Conservation (phyloP, 2,113 vertebrate species). For the Labeo catla region DNA sequence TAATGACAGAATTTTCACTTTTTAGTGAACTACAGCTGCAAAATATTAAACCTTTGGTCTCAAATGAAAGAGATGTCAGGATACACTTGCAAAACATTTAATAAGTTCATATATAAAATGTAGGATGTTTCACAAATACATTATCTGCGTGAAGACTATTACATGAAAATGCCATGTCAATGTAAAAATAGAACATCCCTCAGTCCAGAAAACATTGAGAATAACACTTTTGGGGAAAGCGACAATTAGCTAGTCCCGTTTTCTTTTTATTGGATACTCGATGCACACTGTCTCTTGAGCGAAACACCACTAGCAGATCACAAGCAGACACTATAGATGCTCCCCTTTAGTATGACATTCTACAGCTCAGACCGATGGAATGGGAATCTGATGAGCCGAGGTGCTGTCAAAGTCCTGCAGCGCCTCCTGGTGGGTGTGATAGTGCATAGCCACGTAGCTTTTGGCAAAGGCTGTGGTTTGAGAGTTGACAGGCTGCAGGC, state of each 20-base stretch:
- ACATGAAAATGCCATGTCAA: slow-evolving; percentile 60
- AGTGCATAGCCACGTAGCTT: slow-evolving; percentile 88
- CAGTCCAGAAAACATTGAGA: slow-evolving; percentile 37
- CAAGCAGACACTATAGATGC: slow-evolving; percentile 24
- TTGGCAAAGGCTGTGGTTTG: slow-evolving; percentile 84
- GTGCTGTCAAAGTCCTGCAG: slow-evolving; percentile 83
- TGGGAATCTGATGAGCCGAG: slow-evolving; percentile 83
- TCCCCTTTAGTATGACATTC: not conserved
- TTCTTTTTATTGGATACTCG: slow-evolving; percentile 6
- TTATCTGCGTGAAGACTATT: slow-evolving; percentile 57
- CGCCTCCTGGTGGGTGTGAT: slow-evolving; percentile 80
- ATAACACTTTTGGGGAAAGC: slow-evolving; percentile 51
- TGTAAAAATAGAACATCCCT: slow-evolving; percentile 63
- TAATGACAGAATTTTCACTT: no score
- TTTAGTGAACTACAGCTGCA: not conserved
- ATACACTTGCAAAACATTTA: slow-evolving; percentile 75
- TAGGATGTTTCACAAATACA: slow-evolving; percentile 70
- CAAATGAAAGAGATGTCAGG: slow-evolving; percentile 1
- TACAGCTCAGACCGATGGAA: slow-evolving; percentile 82
- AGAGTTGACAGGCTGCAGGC: slow-evolving; percentile 81
- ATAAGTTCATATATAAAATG: slow-evolving; percentile 69
- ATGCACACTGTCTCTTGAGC: slow-evolving; percentile 34
- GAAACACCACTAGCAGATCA: slow-evolving; percentile 31
- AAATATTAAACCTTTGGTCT: not conserved
- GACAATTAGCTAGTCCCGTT: slow-evolving; percentile 13